These are phyloP conservation scores for Eilema depressum DNA, from an alignment of 2,888 invertebrate genomes.

Conservation along the genomic window DNA sequence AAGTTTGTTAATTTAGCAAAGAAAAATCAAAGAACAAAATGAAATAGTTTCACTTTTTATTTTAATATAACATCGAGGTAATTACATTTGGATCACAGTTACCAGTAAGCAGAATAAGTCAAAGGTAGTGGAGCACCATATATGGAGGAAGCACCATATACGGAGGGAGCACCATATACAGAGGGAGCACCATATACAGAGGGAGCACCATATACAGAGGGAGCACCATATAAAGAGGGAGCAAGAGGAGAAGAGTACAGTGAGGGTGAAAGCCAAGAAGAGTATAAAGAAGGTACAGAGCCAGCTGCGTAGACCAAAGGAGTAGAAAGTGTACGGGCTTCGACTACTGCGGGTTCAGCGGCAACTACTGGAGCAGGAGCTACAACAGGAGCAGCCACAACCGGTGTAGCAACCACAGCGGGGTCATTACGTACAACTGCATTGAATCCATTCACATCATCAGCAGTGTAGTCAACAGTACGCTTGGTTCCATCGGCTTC, in stretches of 20 bases:
- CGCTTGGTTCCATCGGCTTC: constrained; percentile 86
- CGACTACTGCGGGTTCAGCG: constrained; percentile 15
- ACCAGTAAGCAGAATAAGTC: constrained; percentile 2
- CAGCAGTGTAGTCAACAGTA: constrained; percentile 86
- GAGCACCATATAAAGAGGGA: neutral
- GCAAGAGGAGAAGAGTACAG: constrained; percentile 41
- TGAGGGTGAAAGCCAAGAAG: constrained; percentile 16
- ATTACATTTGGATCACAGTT: neutral
- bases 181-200: too few species aligned
- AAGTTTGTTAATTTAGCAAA: neutral
- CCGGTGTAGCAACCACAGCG: constrained; percentile 68
- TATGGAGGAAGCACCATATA: constrained; percentile 13
- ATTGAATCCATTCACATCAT: constrained; percentile 87
- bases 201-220: too few species aligned
- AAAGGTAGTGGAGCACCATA: neutral
- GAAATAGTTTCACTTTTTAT: constrained; percentile 63
- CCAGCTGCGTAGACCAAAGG: constrained; percentile 11
- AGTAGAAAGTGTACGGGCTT: constrained; percentile 23
- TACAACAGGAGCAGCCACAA: constrained; percentile 62
- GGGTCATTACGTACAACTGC: constrained; percentile 86
- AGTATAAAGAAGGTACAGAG: constrained; percentile 19
- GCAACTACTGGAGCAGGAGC: constrained; percentile 40
- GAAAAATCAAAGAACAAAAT: neutral
- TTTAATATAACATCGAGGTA: constrained; percentile 22
- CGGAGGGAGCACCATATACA: too few species aligned